Evolutionary conservation across 2,113 vertebrate genomes (phyloP).

Genomic region (Bambusicola thoracicus): DNA sequence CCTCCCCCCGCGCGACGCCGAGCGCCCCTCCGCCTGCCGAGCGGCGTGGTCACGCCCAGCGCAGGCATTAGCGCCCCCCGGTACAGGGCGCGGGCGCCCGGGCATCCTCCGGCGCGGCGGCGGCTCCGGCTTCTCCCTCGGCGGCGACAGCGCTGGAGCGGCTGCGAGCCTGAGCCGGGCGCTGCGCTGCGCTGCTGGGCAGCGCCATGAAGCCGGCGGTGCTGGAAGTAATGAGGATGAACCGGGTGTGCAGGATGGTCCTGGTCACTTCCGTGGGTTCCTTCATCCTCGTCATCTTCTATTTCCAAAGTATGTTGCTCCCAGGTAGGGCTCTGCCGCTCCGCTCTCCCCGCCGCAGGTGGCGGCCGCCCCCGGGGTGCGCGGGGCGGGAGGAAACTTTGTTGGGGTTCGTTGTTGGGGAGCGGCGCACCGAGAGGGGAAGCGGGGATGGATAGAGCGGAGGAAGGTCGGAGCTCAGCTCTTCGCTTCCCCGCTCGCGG

Average conservation of each 20-base stretch:
- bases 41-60: slow-evolving; percentile 63
- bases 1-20: neutral
- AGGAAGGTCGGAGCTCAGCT: too few species aligned
- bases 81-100: slow-evolving; percentile 28
- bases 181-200: neutral
- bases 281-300: slow-evolving; percentile 97
- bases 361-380: neutral
- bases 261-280: slow-evolving; percentile 97
- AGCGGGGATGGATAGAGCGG: too few species aligned
- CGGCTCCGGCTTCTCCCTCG: neutral
- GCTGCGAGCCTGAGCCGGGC: neutral
- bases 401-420: neutral
- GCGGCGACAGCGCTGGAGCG: too few species aligned
- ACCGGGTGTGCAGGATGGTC: slow-evolving; percentile 93
- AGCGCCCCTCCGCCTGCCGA: slow-evolving; percentile 37
- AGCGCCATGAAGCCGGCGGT: slow-evolving; percentile 91
- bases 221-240: slow-evolving; percentile 95
- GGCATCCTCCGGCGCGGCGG: slow-evolving; percentile 34
- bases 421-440: neutral
- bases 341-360: neutral
- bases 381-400: neutral
- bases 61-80: slow-evolving; percentile 63
- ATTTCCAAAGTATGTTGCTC: slow-evolving; percentile 99
- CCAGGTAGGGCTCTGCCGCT: slow-evolving; percentile 87
- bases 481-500: neutral